Base-by-base conservation (phyloP, 2,888 invertebrate species). In the Neelides folsomi region DNA sequence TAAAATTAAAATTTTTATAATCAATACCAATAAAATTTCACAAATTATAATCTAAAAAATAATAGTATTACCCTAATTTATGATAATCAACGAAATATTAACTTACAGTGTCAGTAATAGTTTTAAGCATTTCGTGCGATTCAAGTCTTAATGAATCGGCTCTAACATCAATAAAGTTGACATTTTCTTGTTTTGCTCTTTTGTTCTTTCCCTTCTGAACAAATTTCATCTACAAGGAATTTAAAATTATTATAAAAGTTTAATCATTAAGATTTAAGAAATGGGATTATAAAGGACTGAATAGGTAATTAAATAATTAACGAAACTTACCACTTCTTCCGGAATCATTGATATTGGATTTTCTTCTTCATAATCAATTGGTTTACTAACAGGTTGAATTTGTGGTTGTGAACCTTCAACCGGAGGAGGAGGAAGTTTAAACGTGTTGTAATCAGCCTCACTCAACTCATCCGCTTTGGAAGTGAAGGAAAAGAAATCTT, bases 61-160 rank as follows among this genome's bases (percentile, higher is more conserved):
- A 9, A 10, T 6, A 8, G 16, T 18, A 38, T 18, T 15, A 5
- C 19, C 13, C 18, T 13, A 9, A 10, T 47, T 2, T 10, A 41
- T 47, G 10, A 9, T 10, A 38, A 12, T 8, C 34, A 48, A 6
- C 37, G 7, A 12, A 19, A 20, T 35, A 27, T 9, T 36, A 35
- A 13, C 44, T 42, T 52, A 63, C 63, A 55, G 57, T 55, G 12
- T 60, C 62, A 19, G 63, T 59, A 2, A 63, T 57, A 39, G 86
- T 87, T 2, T 83, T 78, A 66, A 89, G 71, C 83, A 86, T 86
- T 67, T 86, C 79, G 12, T 82, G 78, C n/a, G 81, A 80, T 56
- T 86, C 83, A 0, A 83, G 82, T 59, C 86, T 71, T 1, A 88
- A 82, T 66, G 87, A 83, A 60, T 82, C 79, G 44, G 86, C 85